Base-by-base conservation (phyloP, 1,140 invertebrate species). In the Eumaeus atala region DNA sequence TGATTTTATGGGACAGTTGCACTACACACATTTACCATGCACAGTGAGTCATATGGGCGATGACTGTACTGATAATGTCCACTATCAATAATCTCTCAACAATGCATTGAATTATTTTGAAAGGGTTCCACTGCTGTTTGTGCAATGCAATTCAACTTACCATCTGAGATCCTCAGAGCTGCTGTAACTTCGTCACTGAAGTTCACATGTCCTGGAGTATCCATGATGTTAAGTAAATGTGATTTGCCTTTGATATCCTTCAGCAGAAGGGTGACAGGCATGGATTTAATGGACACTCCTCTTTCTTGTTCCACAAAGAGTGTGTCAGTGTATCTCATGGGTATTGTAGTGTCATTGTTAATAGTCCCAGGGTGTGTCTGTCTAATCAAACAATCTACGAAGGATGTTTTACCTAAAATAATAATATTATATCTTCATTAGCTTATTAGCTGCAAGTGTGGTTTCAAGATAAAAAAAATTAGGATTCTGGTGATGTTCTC, bases 131-230 rank as follows among this genome's bases (percentile, higher is more conserved):
- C n/a, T n/a, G n/a, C n/a, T n/a, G n/a, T n/a, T n/a, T n/a, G n/a
- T n/a, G n/a, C n/a, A n/a, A n/a, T n/a, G n/a, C n/a, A n/a, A n/a
- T n/a, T n/a, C n/a, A 44, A 66, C 69, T 74, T 60, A 87, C 98
- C 98, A 89, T 99, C 98, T 70, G 95, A 96, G 40, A 99, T 89
- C 49, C 98, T 91, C 88, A 98, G 96, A 0, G 98, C 96, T 28
- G 98, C 98, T 0, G 98, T 99, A 0, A 97, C 96, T 90, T 99
- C 98, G 89, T 99, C 98, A 16, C 98, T 99, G 79, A 99, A 99
- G 81, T 99, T 99, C 0, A 99, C 98, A 89, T 99, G 98, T n/a
- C 93, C 97, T n/a, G 98, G 97, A 1, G 98, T 99, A 75, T 99
- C 98, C 81, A 99, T 97, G 55, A 99, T 92, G 77, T 99, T 99